Conservation (phyloP, 2,888 invertebrate species). For the Eudasyphora cyanicolor region DNA sequence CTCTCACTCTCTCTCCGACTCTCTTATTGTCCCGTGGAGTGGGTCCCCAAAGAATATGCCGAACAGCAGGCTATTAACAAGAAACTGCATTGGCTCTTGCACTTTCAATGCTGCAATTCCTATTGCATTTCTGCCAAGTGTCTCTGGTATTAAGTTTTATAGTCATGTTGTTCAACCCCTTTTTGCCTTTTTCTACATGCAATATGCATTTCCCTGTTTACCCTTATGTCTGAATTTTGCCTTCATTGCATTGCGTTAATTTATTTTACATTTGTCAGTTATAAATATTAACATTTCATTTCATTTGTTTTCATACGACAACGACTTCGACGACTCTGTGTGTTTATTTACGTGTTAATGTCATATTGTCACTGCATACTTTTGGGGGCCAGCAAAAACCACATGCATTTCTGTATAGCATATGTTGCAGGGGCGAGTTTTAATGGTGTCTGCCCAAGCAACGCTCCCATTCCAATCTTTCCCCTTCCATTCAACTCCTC, state of each 20-base stretch:
- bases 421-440: conserved; percentile 43
- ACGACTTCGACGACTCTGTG: not conserved
- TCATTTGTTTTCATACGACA: not conserved
- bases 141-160: conserved; percentile 14
- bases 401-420: conserved; percentile 56
- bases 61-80: not conserved
- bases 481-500: no score
- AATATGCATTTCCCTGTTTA: not conserved
- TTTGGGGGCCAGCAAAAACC: conserved; percentile 43
- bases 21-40: not conserved
- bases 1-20: no score
- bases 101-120: conserved; percentile 28
- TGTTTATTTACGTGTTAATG: conserved; percentile 21
- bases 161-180: not conserved
- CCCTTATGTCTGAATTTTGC: conserved; percentile 19
- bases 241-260: conserved; percentile 63
- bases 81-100: not conserved
- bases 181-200: conserved; percentile 15
- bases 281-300: conserved; percentile 65
- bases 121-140: conserved; percentile 17
- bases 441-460: not conserved
- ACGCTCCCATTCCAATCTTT: no score
- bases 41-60: conserved; percentile 13
- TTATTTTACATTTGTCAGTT: conserved; percentile 67
- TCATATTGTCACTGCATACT: conserved; percentile 43